A percentile compares a stretch with the other conserved stretches of the same genome.
phyloP scores from a whole-genome alignment of 1,140 invertebrate species.

The Drosophila pallidifrons region DNA sequence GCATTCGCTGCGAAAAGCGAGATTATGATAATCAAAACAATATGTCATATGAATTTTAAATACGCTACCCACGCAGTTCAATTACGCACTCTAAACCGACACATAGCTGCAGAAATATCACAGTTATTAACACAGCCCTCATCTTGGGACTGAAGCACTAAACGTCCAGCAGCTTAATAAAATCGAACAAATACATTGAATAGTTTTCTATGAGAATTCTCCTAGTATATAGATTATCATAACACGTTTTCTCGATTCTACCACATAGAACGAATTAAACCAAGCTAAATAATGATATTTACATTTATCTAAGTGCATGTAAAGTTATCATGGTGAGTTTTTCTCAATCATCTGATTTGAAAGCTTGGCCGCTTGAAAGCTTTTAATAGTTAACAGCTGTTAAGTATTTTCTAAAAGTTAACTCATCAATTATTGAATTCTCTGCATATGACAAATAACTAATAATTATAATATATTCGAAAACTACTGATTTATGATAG shows the following conservation, averaged over 20 bases:
- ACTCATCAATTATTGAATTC: no score
- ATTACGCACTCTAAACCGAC: slow-evolving; percentile 26
- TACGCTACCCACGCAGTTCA: slow-evolving; percentile 47
- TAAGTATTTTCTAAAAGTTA: not conserved
- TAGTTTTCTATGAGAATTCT: slow-evolving; percentile 4
- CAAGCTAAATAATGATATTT: not conserved
- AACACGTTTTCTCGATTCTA: slow-evolving; percentile 51
- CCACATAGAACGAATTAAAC: slow-evolving; percentile 17
- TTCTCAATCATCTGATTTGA: not conserved
- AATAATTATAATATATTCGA: no score
- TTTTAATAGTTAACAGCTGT: not conserved
- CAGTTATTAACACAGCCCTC: slow-evolving; percentile 25
- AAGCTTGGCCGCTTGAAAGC: slow-evolving; percentile 13
- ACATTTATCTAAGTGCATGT: not conserved
- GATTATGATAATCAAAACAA: not conserved
- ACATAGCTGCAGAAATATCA: slow-evolving; percentile 33
- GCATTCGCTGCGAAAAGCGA: slow-evolving; percentile 32
- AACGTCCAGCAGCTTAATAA: slow-evolving; percentile 11
- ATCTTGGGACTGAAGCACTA: slow-evolving; percentile 45
- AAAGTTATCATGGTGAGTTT: slow-evolving; percentile 9
- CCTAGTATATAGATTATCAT: slow-evolving; percentile 53
- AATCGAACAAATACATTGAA: slow-evolving; percentile 8
- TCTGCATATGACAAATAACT: no score
- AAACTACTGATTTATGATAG: no score
- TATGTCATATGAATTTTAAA: not conserved